Base-by-base conservation (phyloP, 2,113 vertebrate species). In the Elephantulus edwardii region DNA sequence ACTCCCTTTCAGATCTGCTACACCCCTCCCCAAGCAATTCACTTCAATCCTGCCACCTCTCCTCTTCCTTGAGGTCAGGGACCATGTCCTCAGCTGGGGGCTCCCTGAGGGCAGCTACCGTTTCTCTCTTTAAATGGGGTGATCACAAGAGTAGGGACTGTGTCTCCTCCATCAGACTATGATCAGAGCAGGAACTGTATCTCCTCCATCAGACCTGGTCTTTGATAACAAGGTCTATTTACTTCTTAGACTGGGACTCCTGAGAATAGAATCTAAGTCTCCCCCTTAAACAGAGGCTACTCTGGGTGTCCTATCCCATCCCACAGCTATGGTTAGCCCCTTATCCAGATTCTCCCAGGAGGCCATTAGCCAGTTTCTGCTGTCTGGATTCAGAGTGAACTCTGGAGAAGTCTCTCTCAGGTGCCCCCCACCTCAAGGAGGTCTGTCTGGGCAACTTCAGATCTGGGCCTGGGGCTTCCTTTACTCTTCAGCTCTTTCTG, bases 41-140 rank as follows among this genome's bases (percentile, higher is more conserved):
- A 14, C 0, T 10, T 35, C 58, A 38, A 1, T 24, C 20, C 1
- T 3, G 38, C 9, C 17, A n/a, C n/a, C n/a, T n/a, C 26, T 54
- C 9, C n/a, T 22, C 19, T 40, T 72, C 20, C 16, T 52, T 77
- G 28, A 58, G 52, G 71, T 66, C 19, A 14, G 82, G 46, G 28
- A n/a, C 64, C 64, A n/a, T n/a, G n/a, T n/a, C n/a, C n/a, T n/a
- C n/a, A n/a, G n/a, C n/a, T n/a, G 16, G 58, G 58, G 58, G 58
- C 58, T 60, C 58, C 20, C 54, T 8, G 54, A 56, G 54, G 54
- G 26, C 54, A 56, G 54, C 54, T 24, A 56, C 2, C 8, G 26
- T 30, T 22, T 26, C 24, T 60, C 58, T 26, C 84, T 38, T 79
- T 52, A 22, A n/a, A 24, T 4, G 30, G 71, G 44, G n/a, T 14